phyloP scores from a whole-genome alignment of 2,113 vertebrate genomes.

The Crotalus tigris region DNA sequence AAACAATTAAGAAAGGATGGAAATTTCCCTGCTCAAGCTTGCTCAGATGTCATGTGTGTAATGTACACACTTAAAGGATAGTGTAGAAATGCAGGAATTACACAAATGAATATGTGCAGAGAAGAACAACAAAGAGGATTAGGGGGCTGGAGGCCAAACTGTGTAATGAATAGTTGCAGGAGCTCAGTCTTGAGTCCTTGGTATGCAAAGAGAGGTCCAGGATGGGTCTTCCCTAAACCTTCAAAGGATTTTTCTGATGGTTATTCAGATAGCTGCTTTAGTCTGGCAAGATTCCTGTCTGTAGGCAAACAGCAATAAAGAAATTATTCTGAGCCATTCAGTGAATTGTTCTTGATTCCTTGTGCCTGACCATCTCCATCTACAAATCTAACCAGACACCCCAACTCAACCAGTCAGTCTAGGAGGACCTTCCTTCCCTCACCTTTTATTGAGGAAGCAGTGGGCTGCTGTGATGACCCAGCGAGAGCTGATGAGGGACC shows the following conservation, averaged over 20 bases:
- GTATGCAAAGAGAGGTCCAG: not conserved
- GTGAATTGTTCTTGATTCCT: not conserved
- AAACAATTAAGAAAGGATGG: too few relatives aligned
- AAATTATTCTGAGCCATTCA: not conserved
- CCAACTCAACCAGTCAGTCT: not conserved
- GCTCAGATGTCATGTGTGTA: too few relatives aligned
- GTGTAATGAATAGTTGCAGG: not conserved
- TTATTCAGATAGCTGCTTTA: not conserved
- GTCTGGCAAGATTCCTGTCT: not conserved
- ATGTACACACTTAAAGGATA: too few relatives aligned
- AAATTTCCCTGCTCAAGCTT: too few relatives aligned
- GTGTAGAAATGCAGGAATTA: too few relatives aligned
- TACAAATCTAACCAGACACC: not conserved
- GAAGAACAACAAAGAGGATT: not conserved
- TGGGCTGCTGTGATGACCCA: slow-evolving; percentile 55
- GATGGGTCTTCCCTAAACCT: not conserved
- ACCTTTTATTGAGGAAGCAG: slow-evolving; percentile 43
- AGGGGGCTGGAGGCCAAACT: not conserved
- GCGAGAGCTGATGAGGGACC: slow-evolving; percentile 34
- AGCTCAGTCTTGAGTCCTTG: not conserved
- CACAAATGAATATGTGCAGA: not conserved
- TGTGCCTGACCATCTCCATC: not conserved
- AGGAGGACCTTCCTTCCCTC: not conserved
- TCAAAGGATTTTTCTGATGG: not conserved
- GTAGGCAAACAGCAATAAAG: not conserved